Evolutionary conservation across 2,888 invertebrate species (phyloP).

Genomic region (Crematogaster levior): DNA sequence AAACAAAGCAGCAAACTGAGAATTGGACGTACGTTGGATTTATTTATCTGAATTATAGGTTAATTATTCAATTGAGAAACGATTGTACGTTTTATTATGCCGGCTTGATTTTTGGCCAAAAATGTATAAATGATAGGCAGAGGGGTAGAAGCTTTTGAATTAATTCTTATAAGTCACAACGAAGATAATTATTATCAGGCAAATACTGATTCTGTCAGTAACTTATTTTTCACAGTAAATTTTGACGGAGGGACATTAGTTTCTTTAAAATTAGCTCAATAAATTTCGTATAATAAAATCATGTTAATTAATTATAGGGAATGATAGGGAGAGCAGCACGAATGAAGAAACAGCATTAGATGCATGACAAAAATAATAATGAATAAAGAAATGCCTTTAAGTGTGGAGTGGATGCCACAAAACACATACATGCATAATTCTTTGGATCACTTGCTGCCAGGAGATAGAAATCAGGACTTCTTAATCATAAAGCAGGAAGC

Average conservation of each 20-base stretch:
- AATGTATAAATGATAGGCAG: background rate
- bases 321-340: background rate
- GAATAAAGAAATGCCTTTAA: conserved; percentile 40
- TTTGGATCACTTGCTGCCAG: conserved; percentile 40
- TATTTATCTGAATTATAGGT: conserved; percentile 19
- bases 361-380: conserved; percentile 45
- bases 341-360: background rate
- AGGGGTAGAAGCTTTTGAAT: background rate
- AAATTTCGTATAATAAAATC: background rate
- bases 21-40: conserved; percentile 51
- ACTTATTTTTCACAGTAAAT: background rate
- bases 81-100: conserved; percentile 24
- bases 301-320: conserved; percentile 20
- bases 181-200: background rate
- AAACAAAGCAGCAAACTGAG: background rate
- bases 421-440: conserved; percentile 24
- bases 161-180: background rate
- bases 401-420: conserved; percentile 40
- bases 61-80: background rate
- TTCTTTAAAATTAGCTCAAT: background rate
- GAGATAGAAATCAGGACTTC: conserved; percentile 9
- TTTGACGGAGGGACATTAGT: background rate
- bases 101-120: conserved; percentile 8
- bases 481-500: conserved; percentile 37
- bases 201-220: background rate